phyloP scores from a whole-genome alignment of 30 jellyfish, hydroid and myxozoan genomes.

The Turritopsis rubra region DNA sequence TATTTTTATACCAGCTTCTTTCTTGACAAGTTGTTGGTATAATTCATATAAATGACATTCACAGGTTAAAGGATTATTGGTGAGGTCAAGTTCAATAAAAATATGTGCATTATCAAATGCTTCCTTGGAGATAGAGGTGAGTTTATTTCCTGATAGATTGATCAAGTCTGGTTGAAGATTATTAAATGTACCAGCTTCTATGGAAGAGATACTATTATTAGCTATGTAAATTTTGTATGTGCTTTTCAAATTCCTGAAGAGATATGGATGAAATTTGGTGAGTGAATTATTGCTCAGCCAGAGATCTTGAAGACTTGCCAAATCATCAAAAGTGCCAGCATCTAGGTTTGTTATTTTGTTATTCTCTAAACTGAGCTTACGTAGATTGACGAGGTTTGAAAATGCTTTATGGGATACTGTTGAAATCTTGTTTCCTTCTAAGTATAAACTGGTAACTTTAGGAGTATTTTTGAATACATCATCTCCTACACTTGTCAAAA shows the following conservation, averaged over 20 bases:
- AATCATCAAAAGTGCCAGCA: not conserved
- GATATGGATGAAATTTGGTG: not conserved
- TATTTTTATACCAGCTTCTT: not conserved
- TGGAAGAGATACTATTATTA: not conserved
- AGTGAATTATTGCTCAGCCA: not conserved
- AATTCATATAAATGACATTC: not conserved
- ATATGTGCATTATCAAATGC: not conserved
- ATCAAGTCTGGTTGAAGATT: not conserved
- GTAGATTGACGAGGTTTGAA: not conserved
- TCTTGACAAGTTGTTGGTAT: not conserved
- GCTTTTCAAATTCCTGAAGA: not conserved
- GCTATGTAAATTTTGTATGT: not conserved
- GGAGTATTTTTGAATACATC: not conserved
- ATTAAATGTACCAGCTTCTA: slow-evolving; percentile 1
- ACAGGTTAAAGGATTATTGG: not conserved
- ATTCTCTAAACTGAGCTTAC: not conserved
- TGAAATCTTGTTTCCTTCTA: too few species aligned
- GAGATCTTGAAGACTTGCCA: not conserved
- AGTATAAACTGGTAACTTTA: not conserved
- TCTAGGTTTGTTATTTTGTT: not conserved
- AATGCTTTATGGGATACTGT: not conserved
- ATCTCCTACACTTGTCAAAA: not conserved
- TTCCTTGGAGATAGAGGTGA: not conserved
- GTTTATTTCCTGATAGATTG: not conserved
- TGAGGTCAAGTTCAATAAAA: not conserved